Base-by-base conservation (phyloP, 1,140 invertebrate species). In the Lepidurus apus region DNA sequence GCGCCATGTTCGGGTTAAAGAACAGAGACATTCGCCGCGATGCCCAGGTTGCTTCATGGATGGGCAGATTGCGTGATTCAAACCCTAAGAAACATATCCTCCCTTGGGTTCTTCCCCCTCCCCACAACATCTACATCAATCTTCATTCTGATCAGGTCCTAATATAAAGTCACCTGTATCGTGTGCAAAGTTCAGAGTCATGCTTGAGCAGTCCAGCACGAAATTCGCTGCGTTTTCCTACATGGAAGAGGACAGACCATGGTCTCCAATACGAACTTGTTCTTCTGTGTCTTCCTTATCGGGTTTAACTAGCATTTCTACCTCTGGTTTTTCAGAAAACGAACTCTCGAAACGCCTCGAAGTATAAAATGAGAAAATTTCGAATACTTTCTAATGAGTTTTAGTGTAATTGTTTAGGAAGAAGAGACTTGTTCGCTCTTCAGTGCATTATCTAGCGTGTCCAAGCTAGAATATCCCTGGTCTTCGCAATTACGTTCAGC, bases 51-150 rank as follows among this genome's bases (percentile, higher is more conserved):
- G 21, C 13, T 13, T 17, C 53, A 13, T 21, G 53, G 53, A 65
- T 65, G 53, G 17, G 6, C 21, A 7, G 53, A 65, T 65, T 65
- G 53, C 53, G 53, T 65, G 53, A 65, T 21, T 21, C 21, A 21
- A 65, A 65, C 8, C 53, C 53, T 34, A 34, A 34, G 34, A 34
- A 34, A 4, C 34, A 34, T 65, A 21, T 65, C 53, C 1, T 65
- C n/a, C 53, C 53, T 65, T 13, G 53, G 53, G 53, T 17, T 11
- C 17, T n/a, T 13, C 53, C 53, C 53, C 53, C 53, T 9, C 34
- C 34, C 34, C 53, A 65, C 53, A 65, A 65, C 21, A 65, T 65
- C 53, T 65, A 65, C 53, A 21, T 65, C 21, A 65, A n/a, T 65
- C 21, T 17, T 65, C 4, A 21, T 21, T 65, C 53, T 65, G 53